Percentiles rank a stretch among this genome's conserved stretches.
These are phyloP conservation scores for Ibycter americanus DNA, from an alignment of 2,797 vertebrate genomes.

Conservation along the genomic window DNA sequence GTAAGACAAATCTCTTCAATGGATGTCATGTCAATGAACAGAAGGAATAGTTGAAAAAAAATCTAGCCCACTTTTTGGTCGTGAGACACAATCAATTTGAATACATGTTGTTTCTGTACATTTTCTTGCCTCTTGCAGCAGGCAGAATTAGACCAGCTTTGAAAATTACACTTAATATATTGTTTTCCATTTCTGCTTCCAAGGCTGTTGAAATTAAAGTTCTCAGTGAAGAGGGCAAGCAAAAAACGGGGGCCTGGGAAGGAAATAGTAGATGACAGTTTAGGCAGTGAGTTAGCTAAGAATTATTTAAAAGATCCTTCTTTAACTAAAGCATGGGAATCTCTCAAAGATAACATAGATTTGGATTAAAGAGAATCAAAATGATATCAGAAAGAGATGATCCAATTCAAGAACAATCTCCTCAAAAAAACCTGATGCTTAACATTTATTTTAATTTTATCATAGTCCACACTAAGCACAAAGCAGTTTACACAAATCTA, in stretches of 20 bases:
- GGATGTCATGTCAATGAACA: not conserved
- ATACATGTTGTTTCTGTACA: not conserved
- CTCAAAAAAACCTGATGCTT: not conserved
- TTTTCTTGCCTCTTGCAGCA: not conserved
- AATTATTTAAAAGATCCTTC: not conserved
- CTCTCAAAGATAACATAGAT: not conserved
- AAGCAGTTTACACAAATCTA: not conserved
- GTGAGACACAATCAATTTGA: not conserved
- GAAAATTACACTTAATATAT: not conserved
- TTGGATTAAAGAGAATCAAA: not conserved
- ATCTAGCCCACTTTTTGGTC: not conserved
- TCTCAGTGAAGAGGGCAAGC: not conserved
- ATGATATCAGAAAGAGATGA: not conserved
- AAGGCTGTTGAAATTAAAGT: not conserved
- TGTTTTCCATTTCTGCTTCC: not conserved
- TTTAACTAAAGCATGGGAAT: not conserved
- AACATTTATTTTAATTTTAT: not conserved
- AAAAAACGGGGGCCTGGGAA: not conserved
- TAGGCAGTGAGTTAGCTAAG: not conserved
- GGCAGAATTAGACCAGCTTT: not conserved
- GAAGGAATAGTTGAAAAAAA: not conserved
- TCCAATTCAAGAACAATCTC: not conserved
- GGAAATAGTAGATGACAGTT: not conserved
- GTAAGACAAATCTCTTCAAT: not conserved
- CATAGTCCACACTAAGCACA: not conserved